phyloP scores from a whole-genome alignment of 2,113 vertebrate genomes.

The Crotalus helleri region DNA sequence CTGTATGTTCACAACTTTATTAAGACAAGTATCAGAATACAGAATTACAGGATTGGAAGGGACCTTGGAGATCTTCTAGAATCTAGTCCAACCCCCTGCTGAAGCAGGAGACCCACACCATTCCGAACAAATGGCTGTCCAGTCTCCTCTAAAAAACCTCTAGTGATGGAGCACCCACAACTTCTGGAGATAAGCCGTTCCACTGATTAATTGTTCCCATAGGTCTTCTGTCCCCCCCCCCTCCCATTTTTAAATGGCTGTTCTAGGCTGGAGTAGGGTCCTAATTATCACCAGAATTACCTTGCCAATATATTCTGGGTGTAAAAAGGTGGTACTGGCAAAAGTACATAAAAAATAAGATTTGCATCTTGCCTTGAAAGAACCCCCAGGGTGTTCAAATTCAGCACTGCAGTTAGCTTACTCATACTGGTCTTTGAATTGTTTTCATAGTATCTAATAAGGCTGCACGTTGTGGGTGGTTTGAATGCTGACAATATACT shows the following conservation, averaged over 20 bases:
- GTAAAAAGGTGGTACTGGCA: not conserved
- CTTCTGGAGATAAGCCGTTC: not conserved
- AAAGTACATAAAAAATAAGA: not conserved
- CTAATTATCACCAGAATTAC: not conserved
- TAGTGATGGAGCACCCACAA: not conserved
- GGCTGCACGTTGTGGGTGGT: not conserved
- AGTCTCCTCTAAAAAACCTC: not conserved
- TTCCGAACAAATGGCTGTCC: no score
- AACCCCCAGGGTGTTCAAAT: not conserved
- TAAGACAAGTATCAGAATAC: not conserved
- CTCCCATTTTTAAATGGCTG: not conserved
- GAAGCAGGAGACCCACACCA: no score
- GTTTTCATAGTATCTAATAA: not conserved
- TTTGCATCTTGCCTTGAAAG: not conserved
- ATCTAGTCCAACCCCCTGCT: not conserved
- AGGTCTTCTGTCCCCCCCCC: not conserved
- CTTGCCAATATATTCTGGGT: not conserved
- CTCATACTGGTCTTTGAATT: not conserved
- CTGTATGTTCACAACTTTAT: not conserved
- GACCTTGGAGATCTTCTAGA: not conserved
- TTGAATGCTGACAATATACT: not conserved
- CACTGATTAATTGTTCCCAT: no score
- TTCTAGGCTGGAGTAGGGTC: not conserved
- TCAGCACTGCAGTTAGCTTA: not conserved
- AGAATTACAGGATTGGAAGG: not conserved